A percentile compares a stretch with the other conserved stretches of the same genome.
Conservation (phyloP, 2,797 vertebrate genomes). For the Macropodus opercularis region DNA sequence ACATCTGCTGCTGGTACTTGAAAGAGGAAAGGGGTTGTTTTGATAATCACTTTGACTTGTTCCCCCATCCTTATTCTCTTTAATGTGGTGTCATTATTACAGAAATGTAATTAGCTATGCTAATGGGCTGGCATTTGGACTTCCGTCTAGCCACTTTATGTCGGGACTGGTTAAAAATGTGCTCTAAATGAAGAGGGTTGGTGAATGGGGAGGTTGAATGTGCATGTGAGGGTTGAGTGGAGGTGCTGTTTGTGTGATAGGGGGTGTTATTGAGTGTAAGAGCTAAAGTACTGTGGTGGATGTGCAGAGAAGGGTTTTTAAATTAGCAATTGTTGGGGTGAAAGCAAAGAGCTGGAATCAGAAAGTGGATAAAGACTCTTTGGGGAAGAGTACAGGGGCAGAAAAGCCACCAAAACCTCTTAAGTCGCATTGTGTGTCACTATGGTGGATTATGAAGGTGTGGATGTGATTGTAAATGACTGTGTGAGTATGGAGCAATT, state of each 20-base stretch:
- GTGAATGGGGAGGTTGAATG: conserved; percentile 62
- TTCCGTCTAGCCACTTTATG: conserved; percentile 72
- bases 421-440: conserved; percentile 52
- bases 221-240: conserved; percentile 64
- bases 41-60: conserved; percentile 84
- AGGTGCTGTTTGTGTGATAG: conserved; percentile 56
- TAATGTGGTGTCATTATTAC: conserved; percentile 79
- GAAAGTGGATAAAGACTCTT: conserved; percentile 61
- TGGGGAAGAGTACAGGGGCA: conserved; percentile 29
- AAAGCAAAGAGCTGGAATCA: conserved; percentile 63
- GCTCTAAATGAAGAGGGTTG: conserved; percentile 70
- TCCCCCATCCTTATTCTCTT: conserved; percentile 72
- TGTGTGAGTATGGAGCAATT: conserved; percentile 43
- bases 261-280: conserved; percentile 65
- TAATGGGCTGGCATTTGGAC: conserved; percentile 80
- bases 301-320: conserved; percentile 59
- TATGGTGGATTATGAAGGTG: conserved; percentile 25
- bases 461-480: conserved; percentile 29
- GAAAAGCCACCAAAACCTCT: conserved; percentile 53
- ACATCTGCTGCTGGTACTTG: conserved; percentile 77
- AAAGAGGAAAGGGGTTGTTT: conserved; percentile 72
- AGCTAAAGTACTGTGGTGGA: conserved; percentile 60
- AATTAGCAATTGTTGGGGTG: conserved; percentile 73
- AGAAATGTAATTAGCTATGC: conserved; percentile 83
- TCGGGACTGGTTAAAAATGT: conserved; percentile 66